Evolutionary conservation across 2,797 vertebrate genomes (phyloP).

Genomic region (Notolabrus celidotus): DNA sequence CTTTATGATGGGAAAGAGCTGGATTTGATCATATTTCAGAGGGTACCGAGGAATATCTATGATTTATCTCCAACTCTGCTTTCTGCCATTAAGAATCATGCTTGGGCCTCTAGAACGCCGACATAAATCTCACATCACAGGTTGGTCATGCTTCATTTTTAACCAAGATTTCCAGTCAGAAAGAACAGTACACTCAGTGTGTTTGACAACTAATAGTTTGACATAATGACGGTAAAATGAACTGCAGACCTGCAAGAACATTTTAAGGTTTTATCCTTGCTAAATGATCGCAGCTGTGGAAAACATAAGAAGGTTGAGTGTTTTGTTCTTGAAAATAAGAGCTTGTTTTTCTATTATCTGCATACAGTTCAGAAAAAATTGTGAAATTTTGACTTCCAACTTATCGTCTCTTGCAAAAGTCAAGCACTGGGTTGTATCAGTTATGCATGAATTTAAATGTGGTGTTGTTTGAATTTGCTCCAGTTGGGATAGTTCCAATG

Average conservation of each 20-base stretch:
- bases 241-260: neutral
- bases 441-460: too few species aligned
- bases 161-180: neutral
- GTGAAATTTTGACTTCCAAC: too few species aligned
- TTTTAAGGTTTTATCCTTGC: neutral
- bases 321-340: conserved; percentile 2
- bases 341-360: conserved; percentile 1
- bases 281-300: neutral
- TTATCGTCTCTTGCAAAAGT: too few species aligned
- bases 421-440: too few species aligned
- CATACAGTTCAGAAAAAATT: conserved; percentile 6
- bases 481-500: too few species aligned
- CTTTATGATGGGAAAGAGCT: neutral
- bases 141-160: neutral
- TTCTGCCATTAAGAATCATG: conserved; percentile 1
- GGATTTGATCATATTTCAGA: neutral
- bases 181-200: conserved; percentile 1
- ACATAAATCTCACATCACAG: conserved; percentile 15
- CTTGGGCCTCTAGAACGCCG: neutral
- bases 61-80: conserved; percentile 8
- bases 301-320: neutral
- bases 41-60: neutral
- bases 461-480: too few species aligned
- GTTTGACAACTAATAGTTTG: neutral
- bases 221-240: neutral